Base-by-base conservation (phyloP, 1,140 invertebrate species). In the Eufriesea mexicana region DNA sequence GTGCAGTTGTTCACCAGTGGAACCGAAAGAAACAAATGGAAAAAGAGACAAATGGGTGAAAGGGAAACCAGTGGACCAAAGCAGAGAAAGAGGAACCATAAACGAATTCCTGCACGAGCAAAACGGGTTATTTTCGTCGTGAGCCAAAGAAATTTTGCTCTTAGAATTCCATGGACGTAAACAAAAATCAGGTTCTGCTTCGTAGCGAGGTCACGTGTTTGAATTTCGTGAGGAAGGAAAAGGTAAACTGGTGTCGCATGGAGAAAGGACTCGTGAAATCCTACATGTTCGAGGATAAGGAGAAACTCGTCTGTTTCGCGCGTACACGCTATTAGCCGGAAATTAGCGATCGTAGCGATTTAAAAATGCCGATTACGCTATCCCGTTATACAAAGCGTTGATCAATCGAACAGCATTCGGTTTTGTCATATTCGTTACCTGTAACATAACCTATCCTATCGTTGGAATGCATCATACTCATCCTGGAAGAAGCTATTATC, bases 191-290 rank as follows among this genome's bases (percentile, higher is more conserved):
- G 79, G 71, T 81, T 81, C 71, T 72, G 7, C 2, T 9, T 20
- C 8, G 4, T 47, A 28, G 18, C 77, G 54, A 79, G 77, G 67
- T 45, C 67, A 35, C 25, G 20, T 5, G 55, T 51, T 86, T 20
- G 23, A 70, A 86, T 75, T 72, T 74, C 42, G 61, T 28, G 61
- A 70, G 55, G 55, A 51, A 28, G 59, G 77, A 71, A 79, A 79
- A 79, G 66, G 66, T 47, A 35, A 79, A 79, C 77, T 71, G 51
- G 66, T 71, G 61, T 70, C 70, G 57, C 25, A 12, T 2, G 54
- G 83, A 81, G 85, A 85, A 81, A 86, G 72, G 72, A 74, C 28
- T 16, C 67, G 67, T 51, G 5, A 66, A 77, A 20, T 77, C 75
- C 75, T 55, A 49, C 28, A 9, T 59, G 45, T 10, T n/a, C 42